Conservation (phyloP, 2,888 invertebrate species). For the Drosophila quinaria region DNA sequence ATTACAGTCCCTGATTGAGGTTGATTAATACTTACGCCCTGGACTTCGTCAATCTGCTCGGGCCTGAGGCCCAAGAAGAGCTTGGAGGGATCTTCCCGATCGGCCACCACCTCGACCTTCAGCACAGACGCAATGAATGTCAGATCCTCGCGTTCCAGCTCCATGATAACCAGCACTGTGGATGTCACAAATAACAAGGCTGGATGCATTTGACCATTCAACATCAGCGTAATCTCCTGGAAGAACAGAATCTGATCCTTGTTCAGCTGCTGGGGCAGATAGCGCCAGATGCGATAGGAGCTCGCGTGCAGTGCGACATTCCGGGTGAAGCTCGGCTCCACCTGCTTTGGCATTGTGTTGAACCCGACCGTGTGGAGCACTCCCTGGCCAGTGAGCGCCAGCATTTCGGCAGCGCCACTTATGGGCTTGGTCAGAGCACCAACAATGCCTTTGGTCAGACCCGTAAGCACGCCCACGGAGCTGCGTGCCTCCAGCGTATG, state of each 20-base stretch:
- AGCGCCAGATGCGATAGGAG: conserved; percentile 83
- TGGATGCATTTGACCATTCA: conserved; percentile 66
- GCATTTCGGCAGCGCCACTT: conserved; percentile 96
- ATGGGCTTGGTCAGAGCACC: conserved; percentile 97
- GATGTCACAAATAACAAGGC: conserved; percentile 82
- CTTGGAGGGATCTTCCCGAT: conserved; percentile 79
- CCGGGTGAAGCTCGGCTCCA: conserved; percentile 65
- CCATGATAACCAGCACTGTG: conserved; percentile 80
- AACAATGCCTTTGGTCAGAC: conserved; percentile 94
- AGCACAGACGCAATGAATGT: conserved; percentile 78
- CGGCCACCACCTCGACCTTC: conserved; percentile 73
- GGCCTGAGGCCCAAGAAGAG: conserved; percentile 71
- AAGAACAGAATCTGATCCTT: conserved; percentile 84
- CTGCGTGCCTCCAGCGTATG: conserved; percentile 95
- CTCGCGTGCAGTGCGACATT: conserved; percentile 76
- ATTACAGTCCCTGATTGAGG: too few relatives aligned
- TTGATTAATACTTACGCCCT: conserved; percentile 70
- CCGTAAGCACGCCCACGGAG: conserved; percentile 90
- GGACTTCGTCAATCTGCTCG: conserved; percentile 68
- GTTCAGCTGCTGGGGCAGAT: conserved; percentile 73
- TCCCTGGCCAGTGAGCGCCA: conserved; percentile 96
- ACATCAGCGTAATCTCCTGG: conserved; percentile 80
- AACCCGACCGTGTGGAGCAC: conserved; percentile 94
- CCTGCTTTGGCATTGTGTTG: conserved; percentile 87
- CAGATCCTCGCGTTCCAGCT: conserved; percentile 77